These are phyloP conservation scores for Neosilurus hyrtlii DNA, from an alignment of 2,797 vertebrate species.

Conservation along the genomic window DNA sequence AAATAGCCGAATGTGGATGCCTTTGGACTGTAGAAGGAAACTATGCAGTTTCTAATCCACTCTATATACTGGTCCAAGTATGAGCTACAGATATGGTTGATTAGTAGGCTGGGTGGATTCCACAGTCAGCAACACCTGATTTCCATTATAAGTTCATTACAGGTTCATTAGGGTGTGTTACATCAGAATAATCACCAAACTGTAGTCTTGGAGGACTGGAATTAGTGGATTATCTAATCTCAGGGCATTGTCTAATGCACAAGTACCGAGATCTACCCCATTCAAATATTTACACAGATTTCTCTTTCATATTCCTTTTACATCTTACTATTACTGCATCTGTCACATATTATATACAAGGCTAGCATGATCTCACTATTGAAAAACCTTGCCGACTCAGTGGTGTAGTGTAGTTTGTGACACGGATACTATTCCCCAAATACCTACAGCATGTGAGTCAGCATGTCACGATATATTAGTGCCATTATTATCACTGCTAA, in stretches of 20 bases:
- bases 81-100: not conserved
- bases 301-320: not conserved
- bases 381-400: not conserved
- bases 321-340: not conserved
- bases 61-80: too few species aligned
- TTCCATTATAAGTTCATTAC: not conserved
- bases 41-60: too few species aligned
- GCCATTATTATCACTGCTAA: constrained; percentile 24
- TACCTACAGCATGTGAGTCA: constrained; percentile 11
- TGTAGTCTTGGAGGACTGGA: not conserved
- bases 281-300: not conserved
- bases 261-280: not conserved
- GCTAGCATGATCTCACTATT: not conserved
- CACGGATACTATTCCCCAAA: not conserved
- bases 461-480: constrained; percentile 3
- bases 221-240: not conserved
- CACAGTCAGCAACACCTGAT: not conserved
- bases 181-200: not conserved
- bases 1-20: too few species aligned
- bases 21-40: too few species aligned
- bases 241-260: not conserved
- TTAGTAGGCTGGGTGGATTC: not conserved
- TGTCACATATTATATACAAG: not conserved
- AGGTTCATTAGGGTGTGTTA: not conserved
- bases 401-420: not conserved